Base-by-base conservation (phyloP, 2,113 vertebrate genomes). In the Poeciliopsis retropinna region DNA sequence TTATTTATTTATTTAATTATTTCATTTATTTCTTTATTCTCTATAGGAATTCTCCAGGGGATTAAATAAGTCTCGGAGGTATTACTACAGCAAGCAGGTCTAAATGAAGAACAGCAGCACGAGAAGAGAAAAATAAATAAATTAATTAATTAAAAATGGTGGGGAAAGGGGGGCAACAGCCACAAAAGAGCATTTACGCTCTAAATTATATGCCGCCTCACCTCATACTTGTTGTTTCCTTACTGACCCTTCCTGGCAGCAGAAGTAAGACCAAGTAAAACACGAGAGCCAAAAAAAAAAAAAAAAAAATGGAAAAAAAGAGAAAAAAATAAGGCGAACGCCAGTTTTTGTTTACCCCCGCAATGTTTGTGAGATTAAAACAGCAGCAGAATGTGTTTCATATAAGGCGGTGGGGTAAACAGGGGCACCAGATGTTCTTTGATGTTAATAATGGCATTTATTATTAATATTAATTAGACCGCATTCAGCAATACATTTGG, bases 391-490 rank as follows among this genome's bases (percentile, higher is more conserved):
- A 96, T 96, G 96, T 97, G 96, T 96, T 98, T 97, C 97, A 97
- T 97, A 98, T 97, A 97, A 97, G 96, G 97, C 96, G 96, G 96
- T 94, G 96, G 96, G 97, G 97, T 98, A 98, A 99, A 98, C 97
- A 98, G 97, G 98, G 97, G 96, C 96, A 99, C 96, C 98, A 99
- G 98, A 98, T 99, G 98, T 99, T 99, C 97, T 98, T 98, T 99
- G 97, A 99, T 99, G 98, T 99, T 99, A 99, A 99, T 99, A 99
- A 99, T 99, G 97, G 97, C 98, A 99, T 99, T 99, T 99, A 99
- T 99, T 99, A 99, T 99, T 99, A 99, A 99, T 99, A 99, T 99
- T 99, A 99, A 99, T 99, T 99, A 99, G 97, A 99, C 97, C 97
- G 97, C 97, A 98, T 99, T 99, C 98, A 99, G 98, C 97, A 99